Evolutionary conservation across 2,888 invertebrate genomes (phyloP).

Genomic region (Cheiracanthium punctorium): DNA sequence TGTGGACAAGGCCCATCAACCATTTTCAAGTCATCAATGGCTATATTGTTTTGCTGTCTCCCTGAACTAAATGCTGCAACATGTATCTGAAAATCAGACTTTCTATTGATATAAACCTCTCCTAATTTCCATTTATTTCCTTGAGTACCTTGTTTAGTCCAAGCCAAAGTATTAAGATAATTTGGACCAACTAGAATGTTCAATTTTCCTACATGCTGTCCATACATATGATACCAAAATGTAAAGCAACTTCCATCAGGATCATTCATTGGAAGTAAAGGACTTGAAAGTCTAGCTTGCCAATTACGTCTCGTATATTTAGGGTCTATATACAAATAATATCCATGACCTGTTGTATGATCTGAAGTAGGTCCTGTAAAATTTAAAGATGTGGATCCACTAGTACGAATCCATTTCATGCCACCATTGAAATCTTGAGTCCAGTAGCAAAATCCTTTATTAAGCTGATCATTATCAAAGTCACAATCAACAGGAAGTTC

Average conservation of each 20-base stretch:
- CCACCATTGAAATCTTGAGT: background rate
- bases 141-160: constrained; percentile 19
- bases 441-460: constrained; percentile 61
- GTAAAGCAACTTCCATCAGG: constrained; percentile 73
- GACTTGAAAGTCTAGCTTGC: constrained; percentile 39
- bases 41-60: constrained; percentile 54
- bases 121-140: constrained; percentile 60
- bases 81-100: constrained; percentile 47
- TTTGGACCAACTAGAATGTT: background rate
- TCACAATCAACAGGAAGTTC: constrained; percentile 66
- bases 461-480: constrained; percentile 63
- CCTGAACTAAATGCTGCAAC: constrained; percentile 10
- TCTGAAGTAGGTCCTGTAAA: constrained; percentile 70
- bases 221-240: constrained; percentile 76
- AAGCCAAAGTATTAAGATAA: background rate
- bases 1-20: constrained; percentile 54
- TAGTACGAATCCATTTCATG: constrained; percentile 48
- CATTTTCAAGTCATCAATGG: constrained; percentile 70
- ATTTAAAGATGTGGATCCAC: constrained; percentile 24
- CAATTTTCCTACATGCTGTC: constrained; percentile 70
- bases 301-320: background rate
- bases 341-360: constrained; percentile 69
- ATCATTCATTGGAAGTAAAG: constrained; percentile 48
- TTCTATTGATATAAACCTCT: constrained; percentile 34
- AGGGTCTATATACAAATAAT: constrained; percentile 54